Conservation (phyloP, 92 coral and sea anemone species). For the Nematostella vectensis region DNA sequence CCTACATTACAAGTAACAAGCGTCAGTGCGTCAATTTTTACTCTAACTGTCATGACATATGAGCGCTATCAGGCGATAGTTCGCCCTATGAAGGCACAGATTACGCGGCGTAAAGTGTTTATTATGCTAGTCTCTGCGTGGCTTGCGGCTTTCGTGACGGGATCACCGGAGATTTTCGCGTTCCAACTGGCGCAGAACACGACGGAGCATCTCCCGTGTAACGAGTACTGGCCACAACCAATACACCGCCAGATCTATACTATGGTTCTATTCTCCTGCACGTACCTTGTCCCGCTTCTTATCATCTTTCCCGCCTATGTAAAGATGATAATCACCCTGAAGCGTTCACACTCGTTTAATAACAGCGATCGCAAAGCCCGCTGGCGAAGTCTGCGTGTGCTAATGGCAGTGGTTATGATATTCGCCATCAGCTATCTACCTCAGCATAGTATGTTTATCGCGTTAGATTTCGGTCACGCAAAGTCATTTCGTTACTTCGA, state of each 20-base stretch:
- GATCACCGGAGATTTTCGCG: constrained; percentile 49
- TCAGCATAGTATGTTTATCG: constrained; percentile 34
- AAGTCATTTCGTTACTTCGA: constrained; percentile 28
- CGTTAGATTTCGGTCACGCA: constrained; percentile 35
- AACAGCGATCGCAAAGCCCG: constrained; percentile 12
- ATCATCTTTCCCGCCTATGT: constrained; percentile 51
- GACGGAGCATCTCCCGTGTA: constrained; percentile 31
- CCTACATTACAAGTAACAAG: constrained; percentile 52
- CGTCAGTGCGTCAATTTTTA: constrained; percentile 47
- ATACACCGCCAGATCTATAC: constrained; percentile 46
- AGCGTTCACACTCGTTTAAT: constrained; percentile 24
- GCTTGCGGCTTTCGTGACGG: constrained; percentile 37
- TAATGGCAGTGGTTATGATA: constrained; percentile 24
- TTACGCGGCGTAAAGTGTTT: constrained; percentile 23
- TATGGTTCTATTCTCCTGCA: constrained; percentile 30
- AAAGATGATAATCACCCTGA: constrained; percentile 39
- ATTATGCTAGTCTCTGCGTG: constrained; percentile 43
- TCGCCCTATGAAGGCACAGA: constrained; percentile 38
- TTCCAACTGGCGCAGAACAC: constrained; percentile 22
- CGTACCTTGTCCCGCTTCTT: constrained; percentile 44
- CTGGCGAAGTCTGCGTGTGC: constrained; percentile 32
- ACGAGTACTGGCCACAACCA: constrained; percentile 34
- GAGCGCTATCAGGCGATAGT: constrained; percentile 56
- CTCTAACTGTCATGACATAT: constrained; percentile 46
- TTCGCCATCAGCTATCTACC: constrained; percentile 34